A percentile compares a stretch with the other conserved stretches of the same genome.
Conservation (phyloP, 2,797 vertebrate species). For the Muscicapa comitata region DNA sequence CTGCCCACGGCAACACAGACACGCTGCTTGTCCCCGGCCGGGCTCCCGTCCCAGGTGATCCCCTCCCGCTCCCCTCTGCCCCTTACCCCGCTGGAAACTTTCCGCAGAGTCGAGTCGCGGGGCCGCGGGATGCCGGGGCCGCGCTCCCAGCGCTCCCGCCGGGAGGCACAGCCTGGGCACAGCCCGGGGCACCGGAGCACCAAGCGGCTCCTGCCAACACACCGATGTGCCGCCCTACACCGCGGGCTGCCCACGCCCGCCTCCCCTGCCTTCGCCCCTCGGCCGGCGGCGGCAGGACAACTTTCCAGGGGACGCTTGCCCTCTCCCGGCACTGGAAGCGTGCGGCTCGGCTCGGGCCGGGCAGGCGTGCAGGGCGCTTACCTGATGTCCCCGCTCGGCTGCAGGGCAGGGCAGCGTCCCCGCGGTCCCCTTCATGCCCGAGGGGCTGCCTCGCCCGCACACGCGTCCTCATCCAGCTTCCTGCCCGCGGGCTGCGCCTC, state of each 20-base stretch:
- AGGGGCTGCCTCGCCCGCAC: neutral
- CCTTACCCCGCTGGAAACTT: neutral
- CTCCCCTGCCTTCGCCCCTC: neutral
- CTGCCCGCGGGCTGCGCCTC: neutral
- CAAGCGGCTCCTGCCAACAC: neutral
- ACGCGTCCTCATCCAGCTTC: constrained; percentile 9
- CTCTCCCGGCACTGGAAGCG: neutral
- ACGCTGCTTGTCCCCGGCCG: no score
- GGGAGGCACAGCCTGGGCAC: neutral
- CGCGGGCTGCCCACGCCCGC: neutral
- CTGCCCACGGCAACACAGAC: fast-evolving
- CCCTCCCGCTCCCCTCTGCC: neutral
- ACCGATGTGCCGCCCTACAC: neutral
- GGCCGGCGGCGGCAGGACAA: neutral
- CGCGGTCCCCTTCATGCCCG: constrained; percentile 12
- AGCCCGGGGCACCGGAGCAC: neutral
- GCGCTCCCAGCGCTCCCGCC: fast-evolving
- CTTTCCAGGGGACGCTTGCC: neutral
- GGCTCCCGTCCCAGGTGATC: neutral
- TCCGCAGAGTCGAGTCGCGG: neutral
- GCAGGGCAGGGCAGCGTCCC: neutral
- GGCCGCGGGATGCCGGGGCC: neutral
- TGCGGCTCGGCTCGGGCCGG: no score
- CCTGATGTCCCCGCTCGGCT: constrained; percentile 6
- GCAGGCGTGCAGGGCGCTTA: neutral